These are phyloP conservation scores for Hydractinia echinata DNA, from an alignment of 30 jellyfish, hydroid and myxozoan genomes.

Conservation along the genomic window DNA sequence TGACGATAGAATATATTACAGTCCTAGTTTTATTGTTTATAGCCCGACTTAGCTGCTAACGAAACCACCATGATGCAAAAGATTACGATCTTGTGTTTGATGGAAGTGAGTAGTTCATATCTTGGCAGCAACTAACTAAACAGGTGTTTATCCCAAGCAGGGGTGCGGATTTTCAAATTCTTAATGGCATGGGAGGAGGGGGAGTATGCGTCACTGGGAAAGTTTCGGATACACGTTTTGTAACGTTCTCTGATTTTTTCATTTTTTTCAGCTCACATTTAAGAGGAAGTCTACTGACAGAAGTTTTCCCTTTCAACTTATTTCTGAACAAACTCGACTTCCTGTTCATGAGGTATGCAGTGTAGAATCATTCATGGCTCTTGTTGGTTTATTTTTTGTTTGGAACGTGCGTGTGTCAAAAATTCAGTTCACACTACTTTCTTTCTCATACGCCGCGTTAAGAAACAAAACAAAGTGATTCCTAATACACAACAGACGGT, in stretches of 20 bases:
- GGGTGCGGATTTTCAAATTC: too few relatives aligned
- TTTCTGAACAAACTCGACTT: constrained; percentile 63
- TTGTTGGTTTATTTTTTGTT: too few relatives aligned
- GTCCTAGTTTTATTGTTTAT: neutral
- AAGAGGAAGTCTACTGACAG: constrained; percentile 83
- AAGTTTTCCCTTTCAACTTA: constrained; percentile 67
- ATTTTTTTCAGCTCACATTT: constrained; percentile 61
- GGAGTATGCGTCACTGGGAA: too few relatives aligned
- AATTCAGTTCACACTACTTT: neutral
- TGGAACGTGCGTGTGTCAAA: too few relatives aligned
- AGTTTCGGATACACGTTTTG: neutral
- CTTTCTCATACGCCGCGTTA: neutral
- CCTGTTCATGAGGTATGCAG: constrained; percentile 65
- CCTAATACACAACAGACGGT: too few relatives aligned
- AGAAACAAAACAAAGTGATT: neutral
- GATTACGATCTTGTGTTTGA: constrained; percentile 66
- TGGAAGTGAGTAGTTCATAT: constrained; percentile 60
- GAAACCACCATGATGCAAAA: constrained; percentile 61
- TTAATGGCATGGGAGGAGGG: too few relatives aligned
- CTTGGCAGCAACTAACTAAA: neutral
- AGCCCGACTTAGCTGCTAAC: constrained; percentile 87
- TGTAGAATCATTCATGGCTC: too few relatives aligned
- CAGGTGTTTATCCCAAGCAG: neutral
- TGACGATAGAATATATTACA: neutral
- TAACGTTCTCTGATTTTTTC: neutral